Evolutionary conservation across 2,113 vertebrate genomes (phyloP), one percentile per base, ranked within the genome.

Genomic region (Synchiropus splendidus): DNA sequence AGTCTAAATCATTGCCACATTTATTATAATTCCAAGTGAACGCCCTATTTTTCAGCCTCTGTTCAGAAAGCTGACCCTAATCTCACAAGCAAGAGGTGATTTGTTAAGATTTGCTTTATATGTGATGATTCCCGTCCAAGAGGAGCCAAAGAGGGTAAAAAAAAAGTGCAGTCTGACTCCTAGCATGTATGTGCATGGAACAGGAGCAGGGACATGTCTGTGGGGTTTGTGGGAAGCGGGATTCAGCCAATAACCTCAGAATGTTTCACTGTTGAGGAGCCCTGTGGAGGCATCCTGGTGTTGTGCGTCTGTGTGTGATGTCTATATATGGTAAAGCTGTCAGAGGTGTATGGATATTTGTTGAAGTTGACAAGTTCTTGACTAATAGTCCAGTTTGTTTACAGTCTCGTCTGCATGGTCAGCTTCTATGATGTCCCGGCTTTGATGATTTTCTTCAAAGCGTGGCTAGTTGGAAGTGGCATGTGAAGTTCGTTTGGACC

Each of bases 1-100:
- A 70, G 66, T 68, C 55, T 42, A 67, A 74, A 74, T 78, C 36
- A 56, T 57, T 74, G 52, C 65, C 72, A 76, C 50, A 74, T 74
- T 75, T 47, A 65, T 72, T 45, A 55, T 69, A 56, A 67, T 62
- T 45, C 42, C 45, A 27, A 5, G 21, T 4, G 21, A 27, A 27
- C 21, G 4, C 21, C 21, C 21, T 27, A 4, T 27, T 27, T 27
- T 27, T 27, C 4, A 27, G 21, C 4, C 4, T 4, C 21, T 8
- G 21, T 27, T 27, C 8, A n/a, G n/a, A n/a, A 27, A 27, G 21
- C 4, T 59, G 64, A 74, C 67, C 64, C 43, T 12, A 13, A 36
- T 40, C 51, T 55, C 21, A 9, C n/a, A 18, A 57, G 18, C 60
- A 45, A 51, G 41, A 43, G 35, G 31, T 9, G 47, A 47, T 48